Evolutionary conservation across 2,113 vertebrate genomes (phyloP), one percentile per base, ranked within the genome.

Genomic region (Daubentonia madagascariensis): DNA sequence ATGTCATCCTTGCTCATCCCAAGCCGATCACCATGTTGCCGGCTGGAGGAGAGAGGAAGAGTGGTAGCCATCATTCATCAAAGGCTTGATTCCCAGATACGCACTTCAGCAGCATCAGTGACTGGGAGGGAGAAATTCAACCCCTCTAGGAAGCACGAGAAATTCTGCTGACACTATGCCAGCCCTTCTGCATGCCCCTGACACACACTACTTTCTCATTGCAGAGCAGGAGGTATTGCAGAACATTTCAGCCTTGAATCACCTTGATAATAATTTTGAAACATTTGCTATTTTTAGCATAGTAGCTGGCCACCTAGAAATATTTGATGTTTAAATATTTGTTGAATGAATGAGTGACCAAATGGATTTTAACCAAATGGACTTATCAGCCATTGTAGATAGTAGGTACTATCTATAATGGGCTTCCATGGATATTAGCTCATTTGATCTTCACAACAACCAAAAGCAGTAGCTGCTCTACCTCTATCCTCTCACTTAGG

Each of bases 281-380:
- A 90, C 7, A n/a, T 45, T 79, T 76, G 37, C 40, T 80, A 50
- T 23, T 79, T 95, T 98, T 92, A 94, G 68, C 35, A 59, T 28
- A 50, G 40, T 73, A 16, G 10, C 68, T 52, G 9, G 8, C 10
- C 54, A 63, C 8, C 28, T 93, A 28, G 68, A 83, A 73, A 63
- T 88, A 67, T 43, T 73, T 90, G 40, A 37, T 48, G 68, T 91
- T 95, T 73, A 85, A 91, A 90, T 89, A 80, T 57, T 72, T 40
- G 2, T 68, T 87, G 63, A n/a, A 61, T 91, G 8, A 59, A 72
- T 45, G 3, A 54, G 45, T 22, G 22, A 37, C 43, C 50, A n/a
- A 90, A 59, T 73, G n/a, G 48, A 78, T 73, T 92, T 95, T 79
- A 78, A 78, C 54, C 87, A 57, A 89, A 35, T 67, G 35, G 30